phyloP scores from a whole-genome alignment of 2,888 invertebrate species.

The Caenorhabditis sinica region DNA sequence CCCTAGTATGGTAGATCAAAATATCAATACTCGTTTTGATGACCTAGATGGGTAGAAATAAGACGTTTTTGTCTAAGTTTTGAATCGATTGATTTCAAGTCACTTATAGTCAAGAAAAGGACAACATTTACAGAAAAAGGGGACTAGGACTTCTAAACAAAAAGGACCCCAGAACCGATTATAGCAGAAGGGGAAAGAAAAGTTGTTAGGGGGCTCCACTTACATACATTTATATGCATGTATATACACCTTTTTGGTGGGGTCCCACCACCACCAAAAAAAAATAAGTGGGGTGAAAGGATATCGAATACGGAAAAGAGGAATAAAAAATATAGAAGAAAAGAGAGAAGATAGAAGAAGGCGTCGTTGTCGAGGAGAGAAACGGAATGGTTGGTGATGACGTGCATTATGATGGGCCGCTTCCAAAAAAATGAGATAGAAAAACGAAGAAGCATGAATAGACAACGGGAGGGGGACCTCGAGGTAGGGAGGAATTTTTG shows the following conservation, averaged over 20 bases:
- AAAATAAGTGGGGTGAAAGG: neutral
- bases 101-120: no score
- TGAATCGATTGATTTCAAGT: no score
- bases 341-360: slow-evolving; percentile 3
- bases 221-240: neutral
- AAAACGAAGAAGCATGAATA: neutral
- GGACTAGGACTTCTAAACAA: neutral
- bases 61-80: neutral
- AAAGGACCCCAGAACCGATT: slow-evolving; percentile 3
- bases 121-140: neutral
- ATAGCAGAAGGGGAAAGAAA: slow-evolving; percentile 1
- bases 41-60: no score
- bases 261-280: neutral
- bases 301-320: slow-evolving; percentile 56
- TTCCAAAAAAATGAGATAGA: slow-evolving; percentile 35
- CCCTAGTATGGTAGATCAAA: no score
- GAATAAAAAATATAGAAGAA: slow-evolving; percentile 34
- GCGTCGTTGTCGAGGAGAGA: no score
- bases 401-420: slow-evolving; percentile 45
- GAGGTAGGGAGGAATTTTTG: no score
- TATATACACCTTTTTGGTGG: slow-evolving; percentile 27
- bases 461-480: no score
- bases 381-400: slow-evolving; percentile 21
- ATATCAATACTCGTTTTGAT: no score
- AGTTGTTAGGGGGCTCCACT: slow-evolving; percentile 9